Evolutionary conservation across 2,797 vertebrate species (phyloP), one percentile per base, ranked within the genome.

Genomic region (Clarias fuscus): DNA sequence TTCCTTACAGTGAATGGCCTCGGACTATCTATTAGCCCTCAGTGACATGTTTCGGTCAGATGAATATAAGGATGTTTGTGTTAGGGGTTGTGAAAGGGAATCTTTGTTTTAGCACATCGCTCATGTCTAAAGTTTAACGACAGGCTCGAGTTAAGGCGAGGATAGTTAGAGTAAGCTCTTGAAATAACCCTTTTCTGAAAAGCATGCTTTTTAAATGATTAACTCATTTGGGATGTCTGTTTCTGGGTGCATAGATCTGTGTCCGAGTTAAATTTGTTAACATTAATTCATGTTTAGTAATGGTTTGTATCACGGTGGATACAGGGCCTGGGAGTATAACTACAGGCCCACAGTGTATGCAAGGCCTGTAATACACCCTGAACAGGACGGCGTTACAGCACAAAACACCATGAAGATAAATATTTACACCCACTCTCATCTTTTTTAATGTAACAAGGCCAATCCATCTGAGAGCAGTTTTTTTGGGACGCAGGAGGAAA

Each of bases 121-220:
- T 37, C 61, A 68, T 64, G 40, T 75, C 77, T 68, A 68, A 59
- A 56, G 70, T 70, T 84, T 87, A 64, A 79, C 80, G 58, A 72
- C 77, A 61, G 65, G 67, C 86, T 72, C 82, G 86, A 90, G 85
- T 40, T 78, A 70, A 77, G 10, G 10, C 48, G 48, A 11, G 68
- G 87, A 82, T 89, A 91, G 82, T 87, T 72, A 82, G 68, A 10
- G 6, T 62, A 56, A 30, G 72, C 43, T 65, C 73, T 59, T 70
- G 27, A 79, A 27, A 37, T 37, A 30, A 8, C 43, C 48, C 48
- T 58, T 4, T 8, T 58, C 4, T 78, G 22, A 13, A 61, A 53
- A 78, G 61, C 5, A 11, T 78, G 17, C 22, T 59, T 77, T 77
- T 33, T 58, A 59, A 76, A 59, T 33, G 27, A 17, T 30, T 18